These are phyloP conservation scores for Cepaea hortensis DNA, from an alignment of 2,888 invertebrate species.

Conservation along the genomic window DNA sequence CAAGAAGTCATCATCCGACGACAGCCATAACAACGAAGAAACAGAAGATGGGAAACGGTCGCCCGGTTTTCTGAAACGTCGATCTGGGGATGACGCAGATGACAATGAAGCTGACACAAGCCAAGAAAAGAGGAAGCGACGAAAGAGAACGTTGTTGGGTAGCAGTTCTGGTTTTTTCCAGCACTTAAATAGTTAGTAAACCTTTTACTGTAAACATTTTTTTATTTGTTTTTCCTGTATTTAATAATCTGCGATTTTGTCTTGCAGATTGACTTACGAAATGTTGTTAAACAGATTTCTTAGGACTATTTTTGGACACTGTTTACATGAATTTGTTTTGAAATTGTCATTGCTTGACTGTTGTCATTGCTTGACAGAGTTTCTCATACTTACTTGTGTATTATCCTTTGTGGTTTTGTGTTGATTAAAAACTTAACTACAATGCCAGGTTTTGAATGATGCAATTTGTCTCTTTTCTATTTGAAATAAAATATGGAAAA, in stretches of 20 bases:
- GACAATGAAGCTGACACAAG: slow-evolving; percentile 32
- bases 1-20: slow-evolving; percentile 28
- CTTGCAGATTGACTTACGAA: no score
- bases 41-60: slow-evolving; percentile 11
- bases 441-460: no score
- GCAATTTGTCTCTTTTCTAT: no score
- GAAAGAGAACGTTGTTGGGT: slow-evolving; percentile 42
- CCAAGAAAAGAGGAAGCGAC: slow-evolving; percentile 26
- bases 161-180: slow-evolving; percentile 16
- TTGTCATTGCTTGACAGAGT: no score
- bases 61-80: slow-evolving; percentile 35
- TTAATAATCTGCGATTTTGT: neutral
- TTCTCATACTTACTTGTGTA: no score
- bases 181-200: slow-evolving; percentile 7
- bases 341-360: no score
- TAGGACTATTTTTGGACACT: no score
- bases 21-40: slow-evolving; percentile 15
- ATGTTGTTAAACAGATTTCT: no score
- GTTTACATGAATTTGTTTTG: no score
- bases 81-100: slow-evolving; percentile 41
- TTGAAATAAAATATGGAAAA: no score
- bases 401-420: no score
- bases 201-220: neutral
- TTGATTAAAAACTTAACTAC: no score
- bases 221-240: neutral